Evolutionary conservation across 2,888 invertebrate species (phyloP), one percentile per base, ranked within the genome.

Genomic region (Beris chalybata): DNA sequence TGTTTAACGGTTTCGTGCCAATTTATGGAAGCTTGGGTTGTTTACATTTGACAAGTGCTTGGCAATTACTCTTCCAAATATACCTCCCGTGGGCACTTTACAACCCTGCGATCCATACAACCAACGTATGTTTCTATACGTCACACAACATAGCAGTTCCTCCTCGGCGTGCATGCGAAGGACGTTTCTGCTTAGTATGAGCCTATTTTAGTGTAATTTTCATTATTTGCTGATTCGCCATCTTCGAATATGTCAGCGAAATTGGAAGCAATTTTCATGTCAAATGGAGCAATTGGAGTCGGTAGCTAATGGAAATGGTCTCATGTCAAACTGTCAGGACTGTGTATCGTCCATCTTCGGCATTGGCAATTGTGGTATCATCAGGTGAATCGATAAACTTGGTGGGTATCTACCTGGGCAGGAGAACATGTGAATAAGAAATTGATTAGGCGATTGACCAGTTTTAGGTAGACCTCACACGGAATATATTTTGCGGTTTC

Each of bases 201-300:
- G 22, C 22, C 22, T 22, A 22, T 22, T 22, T 22, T 45, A 29
- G 11, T 44, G 31, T n/a, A 59, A 59, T 59, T 15, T 47, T 59
- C 15, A 22, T 59, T 59, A 44, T 59, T 59, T 59, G 58, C 30
- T 59, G 47, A 59, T 59, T 59, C 58, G 58, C 58, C 58, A 59
- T 59, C 58, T 59, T 59, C 22, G 22, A 59, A 59, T 59, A 59
- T 29, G 13, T 13, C 47, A 31, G 47, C 29, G 12, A 59, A 59
- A 59, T 59, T 59, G 31, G 58, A 47, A 48, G 58, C 58, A 59
- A 59, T 59, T 59, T 59, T 59, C 48, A 48, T 59, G 48, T 59
- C 58, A 59, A 48, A 59, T 13, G 47, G 30, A 47, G 13, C 48
- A 59, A 59, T 59, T 59, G 58, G 48, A 59, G 45, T 15, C 11